A percentile compares a stretch with the other conserved stretches of the same genome.
Conservation (phyloP, 2,888 invertebrate species). For the Brachynemurus nebulosus region DNA sequence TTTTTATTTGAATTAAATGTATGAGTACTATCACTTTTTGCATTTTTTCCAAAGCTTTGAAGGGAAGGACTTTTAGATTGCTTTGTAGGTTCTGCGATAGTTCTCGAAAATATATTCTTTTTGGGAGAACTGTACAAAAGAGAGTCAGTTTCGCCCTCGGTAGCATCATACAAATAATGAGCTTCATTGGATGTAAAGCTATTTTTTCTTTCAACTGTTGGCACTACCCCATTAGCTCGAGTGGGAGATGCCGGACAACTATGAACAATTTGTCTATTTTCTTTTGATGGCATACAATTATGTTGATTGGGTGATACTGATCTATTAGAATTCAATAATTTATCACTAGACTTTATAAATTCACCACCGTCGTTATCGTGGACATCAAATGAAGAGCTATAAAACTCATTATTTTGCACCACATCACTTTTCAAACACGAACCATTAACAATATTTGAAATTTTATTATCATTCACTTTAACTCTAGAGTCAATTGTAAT, state of each 20-base stretch:
- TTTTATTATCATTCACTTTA: neutral
- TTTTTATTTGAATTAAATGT: constrained; percentile 9
- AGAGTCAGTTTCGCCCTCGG: constrained; percentile 6
- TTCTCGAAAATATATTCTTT: constrained; percentile 6
- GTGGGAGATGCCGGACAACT: too few relatives aligned
- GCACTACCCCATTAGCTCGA: too few relatives aligned
- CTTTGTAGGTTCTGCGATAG: constrained; percentile 3
- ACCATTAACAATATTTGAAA: neutral
- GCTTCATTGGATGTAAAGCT: too few relatives aligned
- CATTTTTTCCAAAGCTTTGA: neutral
- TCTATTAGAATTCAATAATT: neutral
- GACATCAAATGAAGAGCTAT: too few relatives aligned
- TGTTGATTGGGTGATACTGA: too few relatives aligned
- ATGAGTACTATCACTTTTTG: constrained; percentile 1
- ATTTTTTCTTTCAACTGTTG: too few relatives aligned
- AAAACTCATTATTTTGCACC: neutral
- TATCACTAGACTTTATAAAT: constrained; percentile 1
- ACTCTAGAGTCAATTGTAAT: neutral
- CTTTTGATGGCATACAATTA: too few relatives aligned
- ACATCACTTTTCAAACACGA: neutral
- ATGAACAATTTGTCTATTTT: too few relatives aligned
- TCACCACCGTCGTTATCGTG: neutral
- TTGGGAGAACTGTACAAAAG: constrained; percentile 1
- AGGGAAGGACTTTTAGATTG: neutral
- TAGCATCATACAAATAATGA: too few relatives aligned